A percentile compares a stretch with the other conserved stretches of the same genome.
Conservation (phyloP, 2,113 vertebrate species). For the Sebastes schlegelii region DNA sequence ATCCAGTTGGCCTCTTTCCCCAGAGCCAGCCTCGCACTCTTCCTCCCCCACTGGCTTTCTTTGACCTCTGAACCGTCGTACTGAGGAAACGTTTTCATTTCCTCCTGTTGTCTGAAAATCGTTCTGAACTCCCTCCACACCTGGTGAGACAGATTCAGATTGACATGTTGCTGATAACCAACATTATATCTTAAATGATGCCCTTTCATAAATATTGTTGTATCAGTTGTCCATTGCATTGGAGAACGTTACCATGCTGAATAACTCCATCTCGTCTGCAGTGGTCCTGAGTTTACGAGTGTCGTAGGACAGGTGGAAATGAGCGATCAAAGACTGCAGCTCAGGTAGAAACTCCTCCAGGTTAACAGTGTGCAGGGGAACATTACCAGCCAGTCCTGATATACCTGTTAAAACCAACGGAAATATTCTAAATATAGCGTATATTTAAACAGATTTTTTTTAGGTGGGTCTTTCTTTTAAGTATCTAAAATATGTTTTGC, state of each 20-base stretch:
- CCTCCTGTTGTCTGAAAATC: slow-evolving; percentile 82
- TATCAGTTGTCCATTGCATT: neutral
- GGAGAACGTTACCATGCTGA: slow-evolving; percentile 67
- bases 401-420: neutral
- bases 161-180: neutral
- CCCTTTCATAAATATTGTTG: neutral
- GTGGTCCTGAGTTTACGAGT: slow-evolving; percentile 69
- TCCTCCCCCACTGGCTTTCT: slow-evolving; percentile 65
- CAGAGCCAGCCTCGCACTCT: slow-evolving; percentile 67
- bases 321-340: slow-evolving; percentile 77
- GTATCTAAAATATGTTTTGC: too few species aligned
- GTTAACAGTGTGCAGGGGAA: slow-evolving; percentile 69
- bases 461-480: too few species aligned
- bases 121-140: slow-evolving; percentile 81
- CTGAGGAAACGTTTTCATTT: slow-evolving; percentile 80
- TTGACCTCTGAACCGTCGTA: slow-evolving; percentile 69
- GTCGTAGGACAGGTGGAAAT: slow-evolving; percentile 74
- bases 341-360: slow-evolving; percentile 76
- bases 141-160: slow-evolving; percentile 43
- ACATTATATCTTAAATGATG: neutral
- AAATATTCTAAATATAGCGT: too few species aligned
- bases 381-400: slow-evolving; percentile 11
- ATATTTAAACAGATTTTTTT: too few species aligned
- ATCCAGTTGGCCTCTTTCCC: slow-evolving; percentile 84
- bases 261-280: slow-evolving; percentile 81